Evolutionary conservation across 1,140 invertebrate genomes (phyloP).

Genomic region (Sinonovacula constricta): DNA sequence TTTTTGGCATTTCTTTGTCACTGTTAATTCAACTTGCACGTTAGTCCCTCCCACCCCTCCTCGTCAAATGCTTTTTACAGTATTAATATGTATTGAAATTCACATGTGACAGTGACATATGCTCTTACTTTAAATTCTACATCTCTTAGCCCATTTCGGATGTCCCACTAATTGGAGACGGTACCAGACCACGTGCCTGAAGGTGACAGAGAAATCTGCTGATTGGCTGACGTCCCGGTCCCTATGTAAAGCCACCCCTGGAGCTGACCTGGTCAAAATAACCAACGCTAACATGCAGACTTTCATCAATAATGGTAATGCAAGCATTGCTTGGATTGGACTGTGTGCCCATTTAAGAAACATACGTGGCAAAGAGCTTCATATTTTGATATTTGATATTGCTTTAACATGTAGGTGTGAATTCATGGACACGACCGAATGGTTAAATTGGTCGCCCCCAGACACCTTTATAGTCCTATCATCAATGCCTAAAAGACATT

Average conservation of each 20-base stretch:
- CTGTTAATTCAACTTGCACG: no score
- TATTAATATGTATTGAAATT: no score
- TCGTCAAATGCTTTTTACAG: no score
- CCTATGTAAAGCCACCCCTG: background rate
- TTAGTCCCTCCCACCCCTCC: no score
- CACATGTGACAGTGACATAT: no score
- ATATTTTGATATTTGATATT: background rate
- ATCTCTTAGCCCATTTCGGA: background rate
- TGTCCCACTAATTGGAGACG: slow-evolving; percentile 6
- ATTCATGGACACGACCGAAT: background rate
- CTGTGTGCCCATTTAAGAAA: no score
- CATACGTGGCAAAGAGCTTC: no score
- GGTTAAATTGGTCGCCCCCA: background rate
- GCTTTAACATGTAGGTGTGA: background rate
- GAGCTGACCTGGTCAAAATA: slow-evolving; percentile 34
- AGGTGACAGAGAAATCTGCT: background rate
- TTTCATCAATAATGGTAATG: slow-evolving; percentile 17
- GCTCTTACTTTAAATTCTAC: no score
- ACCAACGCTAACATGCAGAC: background rate
- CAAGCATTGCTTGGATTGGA: background rate
- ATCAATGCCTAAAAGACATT: no score
- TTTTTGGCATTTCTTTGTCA: no score
- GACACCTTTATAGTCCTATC: no score
- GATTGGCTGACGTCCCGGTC: background rate
- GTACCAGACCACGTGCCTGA: background rate